Evolutionary conservation across 2,888 invertebrate species (phyloP).

Genomic region (Lasioglossum marginatum): DNA sequence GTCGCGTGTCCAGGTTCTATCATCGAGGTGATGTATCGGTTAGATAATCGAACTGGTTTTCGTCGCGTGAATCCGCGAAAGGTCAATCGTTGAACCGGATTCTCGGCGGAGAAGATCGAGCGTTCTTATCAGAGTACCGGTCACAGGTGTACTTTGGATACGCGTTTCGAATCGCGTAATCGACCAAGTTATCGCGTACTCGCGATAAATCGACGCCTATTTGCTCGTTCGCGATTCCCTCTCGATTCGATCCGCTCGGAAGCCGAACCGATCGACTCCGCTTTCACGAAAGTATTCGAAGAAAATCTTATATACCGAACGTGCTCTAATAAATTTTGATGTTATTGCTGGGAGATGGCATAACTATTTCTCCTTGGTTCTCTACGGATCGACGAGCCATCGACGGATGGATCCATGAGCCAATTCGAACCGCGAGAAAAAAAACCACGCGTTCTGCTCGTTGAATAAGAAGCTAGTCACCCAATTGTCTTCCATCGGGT

Average conservation of each 20-base stretch:
- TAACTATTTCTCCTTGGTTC: not conserved
- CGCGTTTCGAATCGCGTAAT: not conserved
- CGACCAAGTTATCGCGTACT: not conserved
- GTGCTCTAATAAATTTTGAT: not conserved
- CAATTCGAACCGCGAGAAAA: not conserved
- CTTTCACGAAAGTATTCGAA: not conserved
- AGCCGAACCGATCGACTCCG: not conserved
- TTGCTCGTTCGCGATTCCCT: not conserved
- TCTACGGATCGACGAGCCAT: too few relatives aligned
- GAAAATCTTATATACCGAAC: not conserved
- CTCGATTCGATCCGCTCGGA: not conserved
- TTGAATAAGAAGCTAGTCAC: not conserved
- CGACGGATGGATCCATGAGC: not conserved
- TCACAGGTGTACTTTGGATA: not conserved
- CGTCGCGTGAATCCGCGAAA: slow-evolving; percentile 17
- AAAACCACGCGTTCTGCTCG: not conserved
- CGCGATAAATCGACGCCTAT: not conserved
- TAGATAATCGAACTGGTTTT: slow-evolving; percentile 32
- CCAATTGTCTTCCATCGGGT: slow-evolving; percentile 31
- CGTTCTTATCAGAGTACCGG: not conserved
- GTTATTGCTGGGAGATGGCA: not conserved
- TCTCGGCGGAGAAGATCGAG: not conserved
- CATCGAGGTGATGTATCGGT: slow-evolving; percentile 31
- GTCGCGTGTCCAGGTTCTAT: slow-evolving; percentile 12
- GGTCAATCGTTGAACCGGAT: slow-evolving; percentile 35